Evolutionary conservation across 2,888 invertebrate genomes (phyloP).

Genomic region (Microctonus hyperodae): DNA sequence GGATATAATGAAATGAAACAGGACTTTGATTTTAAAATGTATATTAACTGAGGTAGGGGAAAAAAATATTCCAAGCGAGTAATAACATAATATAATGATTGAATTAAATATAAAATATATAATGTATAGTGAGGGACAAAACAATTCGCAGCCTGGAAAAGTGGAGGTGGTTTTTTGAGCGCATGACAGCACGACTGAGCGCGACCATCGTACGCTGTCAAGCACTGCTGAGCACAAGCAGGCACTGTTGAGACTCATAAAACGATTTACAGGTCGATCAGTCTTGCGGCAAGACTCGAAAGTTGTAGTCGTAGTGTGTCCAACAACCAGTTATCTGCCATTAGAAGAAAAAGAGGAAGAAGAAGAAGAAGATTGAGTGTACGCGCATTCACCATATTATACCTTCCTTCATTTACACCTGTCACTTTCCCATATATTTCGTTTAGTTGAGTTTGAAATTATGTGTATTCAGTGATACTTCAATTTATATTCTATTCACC

Average conservation of each 20-base stretch:
- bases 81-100: too few relatives aligned
- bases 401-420: background rate
- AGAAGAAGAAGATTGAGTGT: background rate
- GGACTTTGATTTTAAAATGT: too few relatives aligned
- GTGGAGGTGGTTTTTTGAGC: slow-evolving; percentile 3
- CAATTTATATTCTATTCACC: background rate
- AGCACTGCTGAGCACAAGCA: background rate
- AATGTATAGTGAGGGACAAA: slow-evolving; percentile 7
- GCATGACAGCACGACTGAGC: background rate
- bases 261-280: slow-evolving; percentile 49
- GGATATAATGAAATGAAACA: background rate
- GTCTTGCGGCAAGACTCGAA: slow-evolving; percentile 61
- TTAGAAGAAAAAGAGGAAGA: too few relatives aligned
- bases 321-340: slow-evolving; percentile 31
- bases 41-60: too few relatives aligned
- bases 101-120: too few relatives aligned
- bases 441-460: background rate
- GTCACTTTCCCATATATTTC: background rate
- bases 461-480: slow-evolving; percentile 8
- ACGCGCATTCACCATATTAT: background rate
- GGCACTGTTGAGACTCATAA: slow-evolving; percentile 35
- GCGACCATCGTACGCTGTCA: background rate
- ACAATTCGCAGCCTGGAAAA: slow-evolving; percentile 17
- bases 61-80: too few relatives aligned
- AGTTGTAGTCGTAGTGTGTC: slow-evolving; percentile 50